These are phyloP conservation scores for Cirrhinus molitorella DNA, from an alignment of 2,797 vertebrate genomes.

Conservation along the genomic window DNA sequence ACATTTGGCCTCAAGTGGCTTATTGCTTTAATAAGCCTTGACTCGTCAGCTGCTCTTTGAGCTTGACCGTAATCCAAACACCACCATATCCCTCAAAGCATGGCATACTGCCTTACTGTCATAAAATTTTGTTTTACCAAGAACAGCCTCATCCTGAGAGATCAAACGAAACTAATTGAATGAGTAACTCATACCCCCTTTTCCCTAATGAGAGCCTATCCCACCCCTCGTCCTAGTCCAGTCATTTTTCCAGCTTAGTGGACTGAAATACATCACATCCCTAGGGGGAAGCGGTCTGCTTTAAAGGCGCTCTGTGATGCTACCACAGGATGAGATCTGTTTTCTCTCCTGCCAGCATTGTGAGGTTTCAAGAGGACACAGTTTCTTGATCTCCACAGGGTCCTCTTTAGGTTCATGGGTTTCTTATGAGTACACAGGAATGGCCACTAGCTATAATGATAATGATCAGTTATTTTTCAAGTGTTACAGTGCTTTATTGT, in stretches of 20 bases:
- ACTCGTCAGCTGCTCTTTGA: conserved; percentile 33
- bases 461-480: conserved; percentile 58
- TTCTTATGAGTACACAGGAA: conserved; percentile 52
- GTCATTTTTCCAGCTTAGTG: conserved; percentile 43
- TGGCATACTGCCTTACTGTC: conserved; percentile 32
- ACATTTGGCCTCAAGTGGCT: neutral
- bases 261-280: conserved; percentile 55
- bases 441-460: conserved; percentile 47
- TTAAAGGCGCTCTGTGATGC: conserved; percentile 56
- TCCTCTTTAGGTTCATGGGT: conserved; percentile 48
- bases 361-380: conserved; percentile 50
- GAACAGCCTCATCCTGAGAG: conserved; percentile 38
- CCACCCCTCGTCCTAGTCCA: conserved; percentile 39
- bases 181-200: conserved; percentile 41
- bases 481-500: conserved; percentile 46
- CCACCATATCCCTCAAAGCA: conserved; percentile 27
- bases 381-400: conserved; percentile 56
- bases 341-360: conserved; percentile 57
- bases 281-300: conserved; percentile 42
- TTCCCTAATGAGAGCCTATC: conserved; percentile 35
- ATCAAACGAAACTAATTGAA: conserved; percentile 52
- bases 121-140: conserved; percentile 17
- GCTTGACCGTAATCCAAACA: conserved; percentile 20
- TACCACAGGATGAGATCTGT: conserved; percentile 52
- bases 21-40: conserved; percentile 33